Evolutionary conservation across 2,113 vertebrate genomes (phyloP).

Genomic region (Macrotis lagotis): DNA sequence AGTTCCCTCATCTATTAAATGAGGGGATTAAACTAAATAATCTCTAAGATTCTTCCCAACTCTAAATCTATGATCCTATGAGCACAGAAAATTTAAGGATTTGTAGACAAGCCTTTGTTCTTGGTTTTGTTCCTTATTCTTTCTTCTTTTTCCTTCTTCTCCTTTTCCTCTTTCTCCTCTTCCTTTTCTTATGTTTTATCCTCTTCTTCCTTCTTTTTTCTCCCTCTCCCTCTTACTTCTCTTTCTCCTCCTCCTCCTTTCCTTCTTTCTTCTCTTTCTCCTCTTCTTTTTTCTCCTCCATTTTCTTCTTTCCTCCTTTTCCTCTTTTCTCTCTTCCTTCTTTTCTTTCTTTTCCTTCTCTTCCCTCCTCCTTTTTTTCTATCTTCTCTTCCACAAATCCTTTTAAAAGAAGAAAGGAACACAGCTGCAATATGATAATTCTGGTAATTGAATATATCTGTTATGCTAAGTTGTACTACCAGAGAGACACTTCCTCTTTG

Average conservation of each 20-base stretch:
- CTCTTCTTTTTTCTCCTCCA: no score
- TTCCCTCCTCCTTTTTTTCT: not conserved
- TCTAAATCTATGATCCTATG: conserved; percentile 29
- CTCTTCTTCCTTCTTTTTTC: not conserved
- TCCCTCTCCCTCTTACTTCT: not conserved
- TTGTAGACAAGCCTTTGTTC: not conserved
- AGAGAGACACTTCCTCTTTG: not conserved
- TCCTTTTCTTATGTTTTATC: not conserved
- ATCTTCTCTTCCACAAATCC: not conserved
- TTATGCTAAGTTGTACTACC: not conserved
- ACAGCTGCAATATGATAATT: not conserved
- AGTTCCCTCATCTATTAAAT: not conserved
- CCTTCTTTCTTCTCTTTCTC: not conserved
- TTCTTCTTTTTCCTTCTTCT: not conserved
- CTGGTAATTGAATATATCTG: not conserved
- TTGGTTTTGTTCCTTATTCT: not conserved
- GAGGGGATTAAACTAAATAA: not conserved
- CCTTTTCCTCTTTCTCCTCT: not conserved
- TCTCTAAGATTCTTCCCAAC: not conserved
- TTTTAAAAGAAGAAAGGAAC: not conserved
- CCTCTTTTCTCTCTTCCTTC: no score
- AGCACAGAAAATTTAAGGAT: not conserved
- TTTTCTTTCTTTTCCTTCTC: not conserved
- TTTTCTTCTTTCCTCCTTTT: not conserved
- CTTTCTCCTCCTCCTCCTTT: not conserved